A percentile compares a stretch with the other conserved stretches of the same genome.
Conservation (phyloP, 2,797 vertebrate genomes). For the Novumbra hubbsi region DNA sequence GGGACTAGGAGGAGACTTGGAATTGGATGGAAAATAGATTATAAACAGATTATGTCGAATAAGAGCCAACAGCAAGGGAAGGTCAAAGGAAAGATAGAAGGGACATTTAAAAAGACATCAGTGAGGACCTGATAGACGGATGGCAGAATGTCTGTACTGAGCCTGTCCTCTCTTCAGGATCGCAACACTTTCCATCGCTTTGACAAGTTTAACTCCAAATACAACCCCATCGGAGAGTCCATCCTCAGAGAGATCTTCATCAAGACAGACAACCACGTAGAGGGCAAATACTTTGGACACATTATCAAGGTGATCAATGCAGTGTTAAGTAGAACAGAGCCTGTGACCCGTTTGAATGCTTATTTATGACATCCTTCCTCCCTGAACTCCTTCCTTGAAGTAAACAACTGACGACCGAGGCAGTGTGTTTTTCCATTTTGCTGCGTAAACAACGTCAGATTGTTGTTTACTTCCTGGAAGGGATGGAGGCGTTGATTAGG, state of each 20-base stretch:
- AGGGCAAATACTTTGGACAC: constrained; percentile 86
- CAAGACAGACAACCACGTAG: constrained; percentile 87
- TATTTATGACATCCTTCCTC: no score
- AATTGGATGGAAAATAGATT: not conserved
- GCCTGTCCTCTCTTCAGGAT: constrained; percentile 64
- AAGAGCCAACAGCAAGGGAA: not conserved
- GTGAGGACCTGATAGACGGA: no score
- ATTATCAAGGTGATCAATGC: constrained; percentile 80
- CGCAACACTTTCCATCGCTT: constrained; percentile 89
- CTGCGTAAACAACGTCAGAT: no score
- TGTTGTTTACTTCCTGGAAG: no score
- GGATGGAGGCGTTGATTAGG: no score
- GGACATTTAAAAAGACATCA: not conserved
- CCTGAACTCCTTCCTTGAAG: no score
- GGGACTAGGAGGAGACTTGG: no score
- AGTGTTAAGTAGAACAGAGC: not conserved
- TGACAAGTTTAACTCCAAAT: constrained; percentile 90
- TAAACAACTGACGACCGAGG: no score
- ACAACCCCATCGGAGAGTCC: constrained; percentile 87
- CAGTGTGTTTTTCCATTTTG: no score
- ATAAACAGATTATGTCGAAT: no score
- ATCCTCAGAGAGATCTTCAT: constrained; percentile 86
- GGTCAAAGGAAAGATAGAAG: not conserved
- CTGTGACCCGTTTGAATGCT: no score
- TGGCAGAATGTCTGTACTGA: no score